phyloP scores from a whole-genome alignment of 1,140 invertebrate species.

The Ceratina australensis region DNA sequence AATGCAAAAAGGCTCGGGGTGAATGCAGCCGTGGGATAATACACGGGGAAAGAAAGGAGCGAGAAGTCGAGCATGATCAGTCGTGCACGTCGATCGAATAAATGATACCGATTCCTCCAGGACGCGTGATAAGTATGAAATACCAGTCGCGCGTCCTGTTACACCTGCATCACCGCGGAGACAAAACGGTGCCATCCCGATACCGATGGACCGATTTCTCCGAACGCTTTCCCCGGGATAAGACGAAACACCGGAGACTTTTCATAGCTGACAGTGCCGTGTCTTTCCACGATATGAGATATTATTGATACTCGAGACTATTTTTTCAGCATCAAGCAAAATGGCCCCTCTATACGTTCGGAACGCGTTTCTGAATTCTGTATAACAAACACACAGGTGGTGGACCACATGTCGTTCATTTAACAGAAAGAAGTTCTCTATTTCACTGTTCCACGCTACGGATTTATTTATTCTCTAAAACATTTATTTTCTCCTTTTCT shows the following conservation, averaged over 20 bases:
- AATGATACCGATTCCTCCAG: conserved; percentile 38
- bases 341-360: no score
- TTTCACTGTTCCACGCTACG: no score
- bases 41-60: not conserved
- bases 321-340: not conserved
- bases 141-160: conserved; percentile 29
- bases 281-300: not conserved
- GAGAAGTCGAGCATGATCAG: conserved; percentile 9
- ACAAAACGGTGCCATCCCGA: conserved; percentile 16
- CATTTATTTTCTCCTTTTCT: no score
- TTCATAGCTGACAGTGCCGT: conserved; percentile 1
- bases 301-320: not conserved
- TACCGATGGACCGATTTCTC: conserved; percentile 25
- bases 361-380: no score
- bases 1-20: not conserved
- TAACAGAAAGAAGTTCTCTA: no score
- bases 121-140: conserved; percentile 12
- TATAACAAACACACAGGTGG: no score
- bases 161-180: conserved; percentile 20
- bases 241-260: not conserved
- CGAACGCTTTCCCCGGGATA: not conserved
- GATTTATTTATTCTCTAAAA: no score
- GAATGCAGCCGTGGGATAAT: not conserved
- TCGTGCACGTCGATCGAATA: conserved; percentile 19
- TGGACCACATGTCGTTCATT: no score